Percentiles rank a stretch among this genome's conserved stretches.
Conservation (phyloP, 2,888 invertebrate genomes). For the Pheosia tremula region DNA sequence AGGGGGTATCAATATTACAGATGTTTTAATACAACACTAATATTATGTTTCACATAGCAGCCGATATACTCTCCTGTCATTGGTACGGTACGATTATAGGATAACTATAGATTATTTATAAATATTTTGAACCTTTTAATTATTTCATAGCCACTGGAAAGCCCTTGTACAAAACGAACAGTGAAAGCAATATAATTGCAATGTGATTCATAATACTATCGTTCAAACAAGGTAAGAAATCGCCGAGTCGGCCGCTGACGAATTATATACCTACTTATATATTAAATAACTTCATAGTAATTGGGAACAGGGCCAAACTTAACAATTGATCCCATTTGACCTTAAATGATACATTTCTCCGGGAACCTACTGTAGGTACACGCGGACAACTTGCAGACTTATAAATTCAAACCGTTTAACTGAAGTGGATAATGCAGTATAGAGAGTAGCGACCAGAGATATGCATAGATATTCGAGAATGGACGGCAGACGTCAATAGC, state of each 20-base stretch:
- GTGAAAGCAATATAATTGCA: too few species aligned
- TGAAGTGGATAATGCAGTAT: background rate
- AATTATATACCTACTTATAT: background rate
- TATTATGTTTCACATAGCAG: too few species aligned
- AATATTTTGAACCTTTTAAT: too few species aligned
- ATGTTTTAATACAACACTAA: background rate
- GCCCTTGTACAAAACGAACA: too few species aligned
- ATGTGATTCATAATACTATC: too few species aligned
- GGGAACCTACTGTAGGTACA: constrained; percentile 35
- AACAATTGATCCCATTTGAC: background rate
- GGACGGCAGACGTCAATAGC: constrained; percentile 15
- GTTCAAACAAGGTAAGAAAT: background rate
- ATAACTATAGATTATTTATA: too few species aligned
- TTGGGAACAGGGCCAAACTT: too few species aligned
- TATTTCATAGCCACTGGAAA: too few species aligned
- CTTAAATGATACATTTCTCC: background rate
- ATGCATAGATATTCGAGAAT: constrained; percentile 42
- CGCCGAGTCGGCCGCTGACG: too few species aligned
- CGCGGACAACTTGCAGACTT: constrained; percentile 40
- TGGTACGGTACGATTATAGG: too few species aligned
- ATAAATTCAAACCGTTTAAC: constrained; percentile 24
- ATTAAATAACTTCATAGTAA: background rate
- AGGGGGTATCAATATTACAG: background rate
- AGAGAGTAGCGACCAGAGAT: constrained; percentile 18
- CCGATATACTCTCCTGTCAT: too few species aligned